These are phyloP conservation scores for Cetoscarus ocellatus DNA, from an alignment of 2,797 vertebrate genomes.

Conservation along the genomic window DNA sequence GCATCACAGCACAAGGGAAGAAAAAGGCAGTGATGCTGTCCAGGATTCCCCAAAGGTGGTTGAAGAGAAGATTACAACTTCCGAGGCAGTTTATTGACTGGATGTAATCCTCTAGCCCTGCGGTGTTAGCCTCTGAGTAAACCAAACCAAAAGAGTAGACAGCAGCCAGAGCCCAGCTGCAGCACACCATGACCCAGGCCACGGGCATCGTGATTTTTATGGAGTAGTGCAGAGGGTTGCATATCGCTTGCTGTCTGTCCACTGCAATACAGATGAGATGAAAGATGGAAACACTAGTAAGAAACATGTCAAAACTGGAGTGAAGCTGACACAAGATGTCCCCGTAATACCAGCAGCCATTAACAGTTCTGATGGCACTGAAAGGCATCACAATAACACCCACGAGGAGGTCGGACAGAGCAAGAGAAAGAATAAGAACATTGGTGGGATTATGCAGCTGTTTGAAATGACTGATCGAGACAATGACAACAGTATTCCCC, in stretches of 20 bases:
- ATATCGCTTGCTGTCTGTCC: slow-evolving; percentile 83
- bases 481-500: slow-evolving; percentile 83
- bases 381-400: slow-evolving; percentile 79
- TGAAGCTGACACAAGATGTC: slow-evolving; percentile 80
- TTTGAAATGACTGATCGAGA: slow-evolving; percentile 84
- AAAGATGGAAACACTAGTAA: slow-evolving; percentile 82
- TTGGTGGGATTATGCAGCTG: slow-evolving; percentile 86
- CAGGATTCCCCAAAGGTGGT: slow-evolving; percentile 25
- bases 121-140: slow-evolving; percentile 23
- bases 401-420: slow-evolving; percentile 37
- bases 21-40: slow-evolving; percentile 24
- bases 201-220: slow-evolving; percentile 67
- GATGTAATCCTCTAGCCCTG: slow-evolving; percentile 25
- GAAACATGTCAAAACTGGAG: slow-evolving; percentile 80
- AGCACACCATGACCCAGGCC: slow-evolving; percentile 64
- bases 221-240: slow-evolving; percentile 77
- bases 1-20: slow-evolving; percentile 29
- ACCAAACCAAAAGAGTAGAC: slow-evolving; percentile 63
- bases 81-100: slow-evolving; percentile 25
- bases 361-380: slow-evolving; percentile 75
- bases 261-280: slow-evolving; percentile 83
- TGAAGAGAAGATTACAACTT: slow-evolving; percentile 26
- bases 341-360: slow-evolving; percentile 85
- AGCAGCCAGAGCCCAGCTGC: slow-evolving; percentile 75
- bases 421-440: slow-evolving; percentile 84